Evolutionary conservation across 2,797 vertebrate species (phyloP).

Genomic region (Anas capensis): DNA sequence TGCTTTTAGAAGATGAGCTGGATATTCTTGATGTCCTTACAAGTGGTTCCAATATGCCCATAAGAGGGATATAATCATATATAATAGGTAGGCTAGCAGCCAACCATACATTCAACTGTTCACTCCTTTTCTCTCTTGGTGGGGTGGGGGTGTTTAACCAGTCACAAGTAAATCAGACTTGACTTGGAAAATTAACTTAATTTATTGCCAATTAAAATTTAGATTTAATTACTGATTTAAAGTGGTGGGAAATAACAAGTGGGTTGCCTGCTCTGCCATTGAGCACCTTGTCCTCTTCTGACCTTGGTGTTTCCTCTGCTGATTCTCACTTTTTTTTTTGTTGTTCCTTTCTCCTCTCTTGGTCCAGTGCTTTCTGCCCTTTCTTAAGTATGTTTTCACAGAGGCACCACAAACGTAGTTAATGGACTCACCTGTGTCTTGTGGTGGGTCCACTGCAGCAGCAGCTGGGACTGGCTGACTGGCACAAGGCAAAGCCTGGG

Average conservation of each 20-base stretch:
- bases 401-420: rapidly evolving
- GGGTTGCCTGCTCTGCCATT: neutral
- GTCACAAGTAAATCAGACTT: neutral
- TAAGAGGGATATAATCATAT: neutral
- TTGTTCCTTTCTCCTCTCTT: neutral
- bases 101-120: neutral
- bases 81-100: neutral
- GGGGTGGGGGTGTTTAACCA: neutral
- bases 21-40: neutral
- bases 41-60: neutral
- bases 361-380: neutral
- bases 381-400: neutral
- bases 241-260: neutral
- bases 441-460: rapidly evolving
- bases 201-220: neutral
- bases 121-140: neutral
- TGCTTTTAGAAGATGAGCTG: neutral
- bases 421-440: neutral
- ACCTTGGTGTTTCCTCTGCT: neutral
- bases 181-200: neutral
- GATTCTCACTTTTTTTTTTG: neutral
- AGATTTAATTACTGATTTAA: neutral
- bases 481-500: rapidly evolving
- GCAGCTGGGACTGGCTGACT: rapidly evolving
- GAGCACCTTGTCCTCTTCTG: neutral